Base-by-base conservation (phyloP, 2,797 vertebrate genomes). In the Neopelma chrysocephalum region DNA sequence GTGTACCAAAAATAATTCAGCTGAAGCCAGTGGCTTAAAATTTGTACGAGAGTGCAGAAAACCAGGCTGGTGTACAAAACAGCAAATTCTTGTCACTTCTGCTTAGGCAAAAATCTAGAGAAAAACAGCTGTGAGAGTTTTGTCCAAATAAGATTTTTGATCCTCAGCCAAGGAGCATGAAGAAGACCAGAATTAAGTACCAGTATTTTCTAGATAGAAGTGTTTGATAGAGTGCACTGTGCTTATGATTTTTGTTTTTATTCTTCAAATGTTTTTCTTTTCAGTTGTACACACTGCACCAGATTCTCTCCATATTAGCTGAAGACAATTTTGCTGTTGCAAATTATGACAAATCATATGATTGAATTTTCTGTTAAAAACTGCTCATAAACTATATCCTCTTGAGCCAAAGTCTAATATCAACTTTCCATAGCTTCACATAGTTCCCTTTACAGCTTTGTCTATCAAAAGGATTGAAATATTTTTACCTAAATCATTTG, bases 81-180 rank as follows among this genome's bases (percentile, higher is more conserved):
- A 83, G 75, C 79, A 90, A 96, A 89, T 90, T 87, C 88, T 92
- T 95, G 75, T 95, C 87, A 38, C 83, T 94, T 95, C 51, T 95
- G 69, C 91, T 87, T 89, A 93, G 89, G 94, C 88, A 92, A 95
- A 96, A 93, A 82, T 90, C 96, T 97, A 77, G 96, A 91, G 91
- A 92, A 90, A 93, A 88, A 89, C 91, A 95, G 91, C 96, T 94
- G 94, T 87, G 88, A 84, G 80, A 95, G 86, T 93, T 96, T 95
- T 95, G 83, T 95, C 94, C 96, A 96, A 95, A 87, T 75, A 94
- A 91, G 81, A 94, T 93, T 95, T 95, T 95, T 94, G 91, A 93
- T 96, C 84, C 90, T 95, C 91, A 95, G 93, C 91, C 96, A 95
- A 96, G 75, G 92, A 96, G 86, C 86, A 47, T 96, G 93, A 95